Evolutionary conservation across 2,113 vertebrate species (phyloP).

Genomic region (Eublepharis macularius): DNA sequence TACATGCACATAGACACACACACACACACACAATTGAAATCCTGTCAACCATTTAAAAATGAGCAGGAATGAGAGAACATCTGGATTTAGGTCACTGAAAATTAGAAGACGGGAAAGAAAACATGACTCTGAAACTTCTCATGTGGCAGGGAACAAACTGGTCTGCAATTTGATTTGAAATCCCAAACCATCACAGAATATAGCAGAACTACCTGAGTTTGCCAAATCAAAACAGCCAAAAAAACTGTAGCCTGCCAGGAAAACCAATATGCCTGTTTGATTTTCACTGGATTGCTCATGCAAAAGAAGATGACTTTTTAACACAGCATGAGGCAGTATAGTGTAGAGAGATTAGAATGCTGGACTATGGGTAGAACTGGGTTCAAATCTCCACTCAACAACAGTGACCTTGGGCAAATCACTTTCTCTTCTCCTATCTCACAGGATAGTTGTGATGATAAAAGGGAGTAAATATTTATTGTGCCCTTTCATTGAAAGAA

Average conservation of each 20-base stretch:
- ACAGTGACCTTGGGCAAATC: too few species aligned
- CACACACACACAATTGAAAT: background rate
- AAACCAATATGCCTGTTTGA: slow-evolving; percentile 44
- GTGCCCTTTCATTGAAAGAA: too few species aligned
- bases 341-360: too few species aligned
- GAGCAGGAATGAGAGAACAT: slow-evolving; percentile 44
- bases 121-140: slow-evolving; percentile 48
- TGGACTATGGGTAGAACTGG: too few species aligned
- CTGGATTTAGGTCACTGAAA: slow-evolving; percentile 44
- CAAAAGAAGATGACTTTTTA: background rate
- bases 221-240: slow-evolving; percentile 7
- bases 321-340: background rate
- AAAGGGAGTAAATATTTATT: too few species aligned
- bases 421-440: too few species aligned
- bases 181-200: slow-evolving; percentile 54
- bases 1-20: slow-evolving; percentile 18
- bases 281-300: slow-evolving; percentile 48
- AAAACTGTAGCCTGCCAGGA: slow-evolving; percentile 32
- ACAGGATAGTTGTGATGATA: too few species aligned
- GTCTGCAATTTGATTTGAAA: slow-evolving; percentile 60
- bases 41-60: slow-evolving; percentile 21
- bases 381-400: too few species aligned
- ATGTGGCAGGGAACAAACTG: slow-evolving; percentile 53
- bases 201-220: slow-evolving; percentile 40
- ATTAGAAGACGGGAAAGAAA: slow-evolving; percentile 32